phyloP scores from a whole-genome alignment of 2,113 vertebrate species.

The Dicaeum eximium region DNA sequence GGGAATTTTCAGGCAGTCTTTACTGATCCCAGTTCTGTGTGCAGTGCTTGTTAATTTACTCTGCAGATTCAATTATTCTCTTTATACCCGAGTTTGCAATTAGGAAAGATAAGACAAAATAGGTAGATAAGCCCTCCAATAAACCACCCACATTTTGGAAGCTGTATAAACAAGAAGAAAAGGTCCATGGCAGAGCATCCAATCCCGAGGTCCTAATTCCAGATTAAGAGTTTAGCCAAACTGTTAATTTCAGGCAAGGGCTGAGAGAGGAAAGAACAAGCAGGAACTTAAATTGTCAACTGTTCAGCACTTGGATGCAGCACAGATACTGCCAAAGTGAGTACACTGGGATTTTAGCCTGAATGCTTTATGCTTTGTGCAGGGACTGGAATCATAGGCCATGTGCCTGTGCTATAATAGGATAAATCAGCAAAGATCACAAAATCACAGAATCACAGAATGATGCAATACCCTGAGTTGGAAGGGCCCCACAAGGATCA shows the following conservation, averaged over 20 bases:
- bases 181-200: rapidly evolving
- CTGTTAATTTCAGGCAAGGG: not conserved
- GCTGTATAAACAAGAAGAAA: not conserved
- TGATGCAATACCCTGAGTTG: not conserved
- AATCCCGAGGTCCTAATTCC: not conserved
- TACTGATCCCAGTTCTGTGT: not conserved
- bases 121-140: not conserved
- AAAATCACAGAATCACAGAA: not conserved
- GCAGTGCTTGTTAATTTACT: not conserved
- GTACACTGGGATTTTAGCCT: not conserved
- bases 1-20: not conserved
- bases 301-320: not conserved
- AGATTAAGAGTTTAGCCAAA: not conserved
- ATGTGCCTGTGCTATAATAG: not conserved
- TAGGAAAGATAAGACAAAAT: not conserved
- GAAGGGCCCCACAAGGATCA: not conserved
- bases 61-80: not conserved
- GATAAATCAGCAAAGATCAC: not conserved
- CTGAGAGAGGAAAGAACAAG: not conserved
- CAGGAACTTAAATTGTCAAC: not conserved
- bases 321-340: not conserved
- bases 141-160: not conserved
- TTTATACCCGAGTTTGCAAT: not conserved
- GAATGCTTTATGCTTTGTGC: rapidly evolving
- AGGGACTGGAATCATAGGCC: not conserved